Percentiles rank a stretch among this genome's conserved stretches.
These are phyloP conservation scores for Tapera naevia DNA, from an alignment of 2,797 vertebrate species.

Conservation along the genomic window DNA sequence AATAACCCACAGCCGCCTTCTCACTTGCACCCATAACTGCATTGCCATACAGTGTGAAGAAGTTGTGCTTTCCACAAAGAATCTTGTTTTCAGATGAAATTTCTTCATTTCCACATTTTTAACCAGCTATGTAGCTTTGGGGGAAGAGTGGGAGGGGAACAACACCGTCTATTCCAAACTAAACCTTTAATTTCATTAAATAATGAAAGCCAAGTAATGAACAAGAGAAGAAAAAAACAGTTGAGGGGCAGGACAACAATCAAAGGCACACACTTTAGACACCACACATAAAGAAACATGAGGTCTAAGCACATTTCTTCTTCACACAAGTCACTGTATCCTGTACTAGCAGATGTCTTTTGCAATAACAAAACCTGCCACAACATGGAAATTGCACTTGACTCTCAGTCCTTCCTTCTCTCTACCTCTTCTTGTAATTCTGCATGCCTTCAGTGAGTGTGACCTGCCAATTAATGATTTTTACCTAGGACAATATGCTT, in stretches of 20 bases:
- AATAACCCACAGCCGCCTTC: neutral
- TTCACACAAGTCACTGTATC: neutral
- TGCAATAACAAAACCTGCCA: slow-evolving; percentile 11
- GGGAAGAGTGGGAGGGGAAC: fast-evolving
- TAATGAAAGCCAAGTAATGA: neutral
- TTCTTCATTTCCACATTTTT: neutral
- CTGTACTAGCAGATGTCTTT: neutral
- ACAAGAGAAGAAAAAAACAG: neutral
- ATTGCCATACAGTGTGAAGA: fast-evolving
- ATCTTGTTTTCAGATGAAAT: neutral
- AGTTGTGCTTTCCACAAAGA: neutral
- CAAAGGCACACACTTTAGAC: neutral
- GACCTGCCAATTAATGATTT: neutral
- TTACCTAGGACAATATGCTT: neutral
- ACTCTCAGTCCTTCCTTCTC: neutral
- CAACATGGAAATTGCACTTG: neutral
- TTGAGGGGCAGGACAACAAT: neutral
- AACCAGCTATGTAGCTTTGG: fast-evolving
- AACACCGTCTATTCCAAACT: neutral
- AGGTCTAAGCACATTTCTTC: neutral
- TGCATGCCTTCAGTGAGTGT: neutral
- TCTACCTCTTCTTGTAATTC: neutral
- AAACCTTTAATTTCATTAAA: neutral
- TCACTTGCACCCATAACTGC: neutral
- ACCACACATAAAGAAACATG: neutral